These are phyloP conservation scores for Tachycineta bicolor DNA, from an alignment of 2,113 vertebrate genomes.

Conservation along the genomic window DNA sequence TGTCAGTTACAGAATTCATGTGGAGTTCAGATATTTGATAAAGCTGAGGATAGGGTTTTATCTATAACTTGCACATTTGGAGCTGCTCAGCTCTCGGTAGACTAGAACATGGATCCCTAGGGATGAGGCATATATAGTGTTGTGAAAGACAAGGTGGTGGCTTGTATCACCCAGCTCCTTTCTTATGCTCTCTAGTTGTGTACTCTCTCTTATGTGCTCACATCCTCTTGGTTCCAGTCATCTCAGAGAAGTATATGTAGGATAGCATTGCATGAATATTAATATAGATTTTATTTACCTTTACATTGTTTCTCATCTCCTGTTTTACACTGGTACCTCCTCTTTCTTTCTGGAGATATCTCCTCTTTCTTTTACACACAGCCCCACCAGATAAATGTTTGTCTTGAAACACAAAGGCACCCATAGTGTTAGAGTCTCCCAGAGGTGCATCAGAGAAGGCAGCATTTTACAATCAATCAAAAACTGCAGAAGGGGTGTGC, in stretches of 20 bases:
- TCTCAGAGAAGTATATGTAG: not conserved
- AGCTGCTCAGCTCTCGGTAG: not conserved
- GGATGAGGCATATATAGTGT: accelerated
- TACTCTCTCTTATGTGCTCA: not conserved
- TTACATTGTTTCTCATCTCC: not conserved
- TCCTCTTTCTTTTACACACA: not conserved
- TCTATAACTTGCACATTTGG: not conserved
- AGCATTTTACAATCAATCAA: not conserved
- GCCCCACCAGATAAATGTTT: not conserved
- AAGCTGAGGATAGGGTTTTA: not conserved
- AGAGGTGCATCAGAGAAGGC: not conserved
- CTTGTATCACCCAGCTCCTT: not conserved
- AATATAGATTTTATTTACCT: not conserved
- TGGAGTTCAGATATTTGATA: not conserved
- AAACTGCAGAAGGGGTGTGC: not conserved
- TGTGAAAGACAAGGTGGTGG: not conserved
- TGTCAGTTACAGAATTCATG: not conserved
- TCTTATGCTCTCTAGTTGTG: not conserved
- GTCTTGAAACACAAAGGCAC: not conserved
- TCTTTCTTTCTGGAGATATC: not conserved
- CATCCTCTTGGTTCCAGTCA: not conserved
- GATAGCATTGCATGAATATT: not conserved
- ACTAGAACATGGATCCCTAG: accelerated
- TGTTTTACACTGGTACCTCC: not conserved
- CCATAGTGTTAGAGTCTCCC: not conserved